Evolutionary conservation across 2,888 invertebrate species (phyloP).

Genomic region (Macroteleia sp.): DNA sequence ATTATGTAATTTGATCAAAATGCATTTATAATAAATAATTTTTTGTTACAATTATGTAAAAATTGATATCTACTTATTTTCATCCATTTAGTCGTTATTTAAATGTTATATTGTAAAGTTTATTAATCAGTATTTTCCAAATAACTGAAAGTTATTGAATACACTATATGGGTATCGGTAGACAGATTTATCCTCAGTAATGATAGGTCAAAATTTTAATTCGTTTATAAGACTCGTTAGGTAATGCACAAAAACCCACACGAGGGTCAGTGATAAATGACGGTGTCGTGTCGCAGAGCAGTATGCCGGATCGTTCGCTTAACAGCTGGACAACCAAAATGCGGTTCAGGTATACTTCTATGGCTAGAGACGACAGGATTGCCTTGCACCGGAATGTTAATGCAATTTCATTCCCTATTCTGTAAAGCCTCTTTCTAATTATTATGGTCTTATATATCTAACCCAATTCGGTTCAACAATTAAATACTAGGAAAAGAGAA

Average conservation of each 20-base stretch:
- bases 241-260: slow-evolving; percentile 75
- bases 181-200: slow-evolving; percentile 31
- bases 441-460: slow-evolving; percentile 36
- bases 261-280: slow-evolving; percentile 76
- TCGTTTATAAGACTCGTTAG: slow-evolving; percentile 77
- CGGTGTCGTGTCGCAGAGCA: slow-evolving; percentile 76
- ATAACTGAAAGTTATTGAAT: no score
- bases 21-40: no score
- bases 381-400: slow-evolving; percentile 75
- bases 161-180: not conserved
- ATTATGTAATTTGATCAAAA: no score
- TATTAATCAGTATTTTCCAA: no score
- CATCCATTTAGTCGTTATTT: no score
- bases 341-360: slow-evolving; percentile 64
- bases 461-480: slow-evolving; percentile 37
- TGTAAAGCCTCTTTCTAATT: slow-evolving; percentile 51
- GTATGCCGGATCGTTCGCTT: slow-evolving; percentile 70
- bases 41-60: no score
- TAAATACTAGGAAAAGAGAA: slow-evolving; percentile 14
- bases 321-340: slow-evolving; percentile 73
- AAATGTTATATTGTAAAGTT: no score
- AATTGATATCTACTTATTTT: no score
- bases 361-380: slow-evolving; percentile 65
- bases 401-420: slow-evolving; percentile 71
- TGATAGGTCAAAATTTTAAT: slow-evolving; percentile 74